These are phyloP conservation scores for Enteromius trimaculatus DNA, from an alignment of 2,797 vertebrate genomes.

Conservation along the genomic window DNA sequence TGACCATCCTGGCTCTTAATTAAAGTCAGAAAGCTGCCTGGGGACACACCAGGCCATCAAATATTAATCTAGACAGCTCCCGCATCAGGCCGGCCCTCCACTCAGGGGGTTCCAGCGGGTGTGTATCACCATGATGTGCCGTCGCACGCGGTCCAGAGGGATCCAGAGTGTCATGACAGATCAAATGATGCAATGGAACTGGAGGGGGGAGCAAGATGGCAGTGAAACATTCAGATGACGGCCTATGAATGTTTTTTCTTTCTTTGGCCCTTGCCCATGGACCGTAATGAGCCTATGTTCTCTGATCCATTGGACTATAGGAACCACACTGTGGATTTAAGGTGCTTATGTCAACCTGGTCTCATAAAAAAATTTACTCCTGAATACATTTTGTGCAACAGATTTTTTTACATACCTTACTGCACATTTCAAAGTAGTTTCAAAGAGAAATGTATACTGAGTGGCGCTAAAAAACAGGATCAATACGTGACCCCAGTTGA, in stretches of 20 bases:
- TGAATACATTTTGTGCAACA: background rate
- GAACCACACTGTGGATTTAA: background rate
- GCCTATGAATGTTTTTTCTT: conserved; percentile 28
- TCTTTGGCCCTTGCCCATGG: background rate
- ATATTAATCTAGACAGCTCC: conserved; percentile 71
- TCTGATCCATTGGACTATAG: conserved; percentile 12
- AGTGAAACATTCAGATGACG: conserved; percentile 12
- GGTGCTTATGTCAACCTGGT: background rate
- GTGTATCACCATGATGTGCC: conserved; percentile 35
- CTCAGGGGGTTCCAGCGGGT: conserved; percentile 29
- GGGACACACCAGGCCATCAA: conserved; percentile 67
- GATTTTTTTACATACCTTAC: too few species aligned
- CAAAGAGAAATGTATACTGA: too few species aligned
- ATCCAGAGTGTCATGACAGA: conserved; percentile 43
- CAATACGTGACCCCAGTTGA: too few species aligned
- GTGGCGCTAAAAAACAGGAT: too few species aligned
- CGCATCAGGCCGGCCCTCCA: conserved; percentile 45
- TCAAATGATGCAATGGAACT: conserved; percentile 52
- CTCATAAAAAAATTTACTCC: too few species aligned
- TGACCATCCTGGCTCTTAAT: conserved; percentile 67
- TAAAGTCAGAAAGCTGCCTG: conserved; percentile 67
- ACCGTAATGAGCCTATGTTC: background rate
- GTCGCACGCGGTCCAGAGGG: conserved; percentile 35
- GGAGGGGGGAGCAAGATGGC: conserved; percentile 22
- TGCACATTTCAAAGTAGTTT: too few species aligned